Evolutionary conservation across 2,888 invertebrate species (phyloP).

Genomic region (Itoplectis maculator): DNA sequence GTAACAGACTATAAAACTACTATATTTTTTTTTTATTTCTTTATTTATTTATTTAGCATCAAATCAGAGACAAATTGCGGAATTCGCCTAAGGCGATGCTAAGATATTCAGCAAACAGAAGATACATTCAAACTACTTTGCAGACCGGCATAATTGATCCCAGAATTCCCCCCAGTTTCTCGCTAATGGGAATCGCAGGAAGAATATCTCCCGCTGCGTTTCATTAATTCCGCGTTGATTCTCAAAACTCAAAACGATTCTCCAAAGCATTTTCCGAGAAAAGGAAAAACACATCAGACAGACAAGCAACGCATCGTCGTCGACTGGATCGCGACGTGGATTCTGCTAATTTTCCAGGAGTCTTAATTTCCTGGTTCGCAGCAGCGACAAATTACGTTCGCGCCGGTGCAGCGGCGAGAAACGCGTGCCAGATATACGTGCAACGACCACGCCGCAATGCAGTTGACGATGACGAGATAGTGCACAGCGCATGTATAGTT

Average conservation of each 20-base stretch:
- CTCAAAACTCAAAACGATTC: neutral
- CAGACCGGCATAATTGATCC: neutral
- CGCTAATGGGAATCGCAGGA: neutral
- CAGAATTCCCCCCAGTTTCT: neutral
- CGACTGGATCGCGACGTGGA: neutral
- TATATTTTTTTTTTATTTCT: neutral
- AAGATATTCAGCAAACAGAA: neutral
- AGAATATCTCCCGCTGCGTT: neutral
- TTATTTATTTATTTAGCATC: too few relatives aligned
- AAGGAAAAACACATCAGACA: neutral
- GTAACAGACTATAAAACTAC: too few relatives aligned
- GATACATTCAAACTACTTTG: neutral
- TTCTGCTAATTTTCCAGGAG: constrained; percentile 1
- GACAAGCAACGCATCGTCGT: neutral
- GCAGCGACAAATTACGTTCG: constrained; percentile 32
- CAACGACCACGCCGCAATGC: constrained; percentile 55
- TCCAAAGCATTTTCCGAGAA: neutral
- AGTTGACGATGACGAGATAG: constrained; percentile 53
- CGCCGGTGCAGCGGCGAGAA: constrained; percentile 29
- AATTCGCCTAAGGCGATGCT: neutral
- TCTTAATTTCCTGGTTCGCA: constrained; percentile 4
- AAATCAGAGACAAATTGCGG: too few relatives aligned
- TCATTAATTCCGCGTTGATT: neutral
- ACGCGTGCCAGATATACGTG: constrained; percentile 31
- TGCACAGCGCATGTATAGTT: constrained; percentile 10